Evolutionary conservation across 2,797 vertebrate genomes (phyloP).

Genomic region (Chrysolophus pictus): DNA sequence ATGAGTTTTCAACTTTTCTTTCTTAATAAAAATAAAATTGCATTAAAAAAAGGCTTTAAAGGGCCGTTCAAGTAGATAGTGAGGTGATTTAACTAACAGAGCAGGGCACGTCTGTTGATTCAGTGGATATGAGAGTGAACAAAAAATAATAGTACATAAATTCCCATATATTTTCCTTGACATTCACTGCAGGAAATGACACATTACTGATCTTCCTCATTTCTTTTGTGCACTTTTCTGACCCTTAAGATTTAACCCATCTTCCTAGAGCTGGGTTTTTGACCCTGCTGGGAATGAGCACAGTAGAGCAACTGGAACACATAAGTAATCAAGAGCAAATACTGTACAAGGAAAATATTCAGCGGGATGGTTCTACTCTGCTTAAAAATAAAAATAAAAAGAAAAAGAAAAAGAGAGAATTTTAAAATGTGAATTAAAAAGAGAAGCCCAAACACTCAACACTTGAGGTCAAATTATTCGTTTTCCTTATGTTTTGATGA

Average conservation of each 20-base stretch:
- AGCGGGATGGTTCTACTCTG: background rate
- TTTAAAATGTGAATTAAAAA: background rate
- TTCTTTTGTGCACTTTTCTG: background rate
- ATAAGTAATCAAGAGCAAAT: background rate
- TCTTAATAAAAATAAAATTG: background rate
- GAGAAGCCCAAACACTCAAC: background rate
- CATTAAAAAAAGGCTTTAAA: background rate
- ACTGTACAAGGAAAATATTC: background rate
- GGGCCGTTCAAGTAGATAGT: background rate
- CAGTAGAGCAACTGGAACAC: background rate
- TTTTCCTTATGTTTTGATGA: constrained; percentile 1
- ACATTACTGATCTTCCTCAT: background rate
- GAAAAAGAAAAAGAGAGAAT: background rate
- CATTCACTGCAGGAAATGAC: background rate
- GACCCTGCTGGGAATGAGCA: background rate
- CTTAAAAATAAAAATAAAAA: background rate
- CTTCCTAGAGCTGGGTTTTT: background rate
- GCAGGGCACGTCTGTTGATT: background rate
- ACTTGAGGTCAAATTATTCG: background rate
- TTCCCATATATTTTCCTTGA: background rate
- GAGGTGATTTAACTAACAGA: background rate
- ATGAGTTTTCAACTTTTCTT: background rate
- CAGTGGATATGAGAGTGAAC: background rate
- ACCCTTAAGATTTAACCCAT: background rate
- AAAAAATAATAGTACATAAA: background rate